Base-by-base conservation (phyloP, 2,113 vertebrate genomes). In the Upupa epops region DNA sequence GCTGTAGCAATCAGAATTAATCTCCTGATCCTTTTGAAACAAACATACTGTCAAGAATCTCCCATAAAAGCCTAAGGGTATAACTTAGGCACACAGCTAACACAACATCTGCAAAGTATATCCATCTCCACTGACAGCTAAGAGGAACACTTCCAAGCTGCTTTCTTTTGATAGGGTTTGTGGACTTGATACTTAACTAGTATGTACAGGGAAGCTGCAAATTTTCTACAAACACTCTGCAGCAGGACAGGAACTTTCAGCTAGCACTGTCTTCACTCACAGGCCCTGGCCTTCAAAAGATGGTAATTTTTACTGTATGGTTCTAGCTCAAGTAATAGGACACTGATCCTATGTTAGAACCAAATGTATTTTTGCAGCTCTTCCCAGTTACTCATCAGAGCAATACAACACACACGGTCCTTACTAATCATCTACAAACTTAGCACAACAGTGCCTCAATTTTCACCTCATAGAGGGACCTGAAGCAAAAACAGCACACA, bases 41-140 rank as follows among this genome's bases (percentile, higher is more conserved):
- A 45, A 16, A 64, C 26, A 56, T 32, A 36, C 58, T 13, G 36
- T 34, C 46, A 68, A 36, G 10, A 75, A 42, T 2, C 36, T 51
- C 59, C 36, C 18, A 15, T 13, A 61, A 73, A 91, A 85, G 60
- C 89, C 54, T 63, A 49, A 28, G 58, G 60, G 64, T 32, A 10
- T 46, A 54, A 81, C 0, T 18, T 36, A 93, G 24, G 46, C 66
- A 54, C 9, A 0, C 0, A 49, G 42, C 12, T 75, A 89, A 58
- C n/a, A 63, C 34, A 46, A 34, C 0, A 2, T 55, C 56, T 1
- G 0, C 40, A 80, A 77, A 82, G 54, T 0, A 0, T 52, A 64
- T 31, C 68, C 46, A 34, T 69, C 25, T 68, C 72, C 29, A 22
- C 34, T 69, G 93, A 75, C 46, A 84, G 61, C 55, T 40, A n/a